Base-by-base conservation (phyloP, 2,797 vertebrate species). In the Aeoliscus strigatus region DNA sequence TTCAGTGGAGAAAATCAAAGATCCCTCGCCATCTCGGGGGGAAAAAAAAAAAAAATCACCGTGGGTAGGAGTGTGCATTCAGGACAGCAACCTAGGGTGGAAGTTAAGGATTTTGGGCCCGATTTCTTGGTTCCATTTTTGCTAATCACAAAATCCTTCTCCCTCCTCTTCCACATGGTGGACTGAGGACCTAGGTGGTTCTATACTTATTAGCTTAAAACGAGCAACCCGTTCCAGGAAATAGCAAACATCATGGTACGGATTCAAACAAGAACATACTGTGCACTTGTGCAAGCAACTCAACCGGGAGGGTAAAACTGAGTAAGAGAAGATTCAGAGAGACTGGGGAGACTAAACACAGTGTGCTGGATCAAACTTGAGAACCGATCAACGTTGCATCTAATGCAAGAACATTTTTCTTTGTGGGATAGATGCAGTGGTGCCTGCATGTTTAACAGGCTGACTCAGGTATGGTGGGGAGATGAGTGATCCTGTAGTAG, bases 391-490 rank as follows among this genome's bases (percentile, higher is more conserved):
- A 32, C n/a, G 35, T 48, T 8, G 10, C 37, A 9, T 16, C 16
- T 69, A 60, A 74, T 79, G 61, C 66, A 70, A 85, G 75, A 82
- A 55, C 54, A n/a, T 48, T 24, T 79, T 83, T 60, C 79, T 35
- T 36, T 44, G n/a, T 7, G 30, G 27, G 43, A 52, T 40, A 32
- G 37, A 3, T 50, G 45, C 17, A 4, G 11, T 29, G 27, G 4
- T 29, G 13, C 11, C 4, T 48, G 30, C 14, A 21, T 12, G 25
- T 36, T 88, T 86, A 96, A 14, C 66, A 88, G 39, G 80, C 84
- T 1, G 79, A 88, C 82, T 99, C 96, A 0, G 92, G 96, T 69
- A 99, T 98, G 29, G 94, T 97, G 42, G 96, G 96, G 45, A 99
- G 91, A 75, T 95, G 94, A 58, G 90, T 57, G 53, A 98, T 96